Evolutionary conservation across 2,797 vertebrate species (phyloP).

Genomic region (Coracias cyanogaster): DNA sequence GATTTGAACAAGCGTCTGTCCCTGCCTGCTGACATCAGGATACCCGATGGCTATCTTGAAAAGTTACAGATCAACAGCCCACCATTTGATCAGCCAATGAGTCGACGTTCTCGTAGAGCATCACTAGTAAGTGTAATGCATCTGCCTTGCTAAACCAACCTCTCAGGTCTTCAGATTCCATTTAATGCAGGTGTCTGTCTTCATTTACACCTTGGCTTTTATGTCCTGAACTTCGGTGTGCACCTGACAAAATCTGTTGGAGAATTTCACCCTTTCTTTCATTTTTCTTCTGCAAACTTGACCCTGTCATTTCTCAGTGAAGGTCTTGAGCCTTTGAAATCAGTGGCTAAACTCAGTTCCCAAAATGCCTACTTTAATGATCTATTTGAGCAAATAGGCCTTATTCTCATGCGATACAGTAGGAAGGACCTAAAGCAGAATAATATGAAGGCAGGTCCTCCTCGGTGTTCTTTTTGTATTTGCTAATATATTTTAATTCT

Average conservation of each 20-base stretch:
- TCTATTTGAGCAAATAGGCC: not conserved
- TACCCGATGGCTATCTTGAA: slow-evolving; percentile 96
- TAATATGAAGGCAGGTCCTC: not conserved
- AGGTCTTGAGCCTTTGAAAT: not conserved
- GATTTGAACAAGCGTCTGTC: slow-evolving; percentile 97
- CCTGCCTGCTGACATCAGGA: slow-evolving; percentile 96
- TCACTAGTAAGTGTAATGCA: slow-evolving; percentile 85
- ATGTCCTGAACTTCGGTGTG: not conserved
- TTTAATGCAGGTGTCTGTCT: not conserved
- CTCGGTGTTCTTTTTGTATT: not conserved
- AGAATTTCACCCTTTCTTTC: not conserved
- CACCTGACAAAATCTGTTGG: not conserved
- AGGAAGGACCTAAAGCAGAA: not conserved
- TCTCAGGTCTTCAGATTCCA: not conserved
- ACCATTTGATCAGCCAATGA: slow-evolving; percentile 94
- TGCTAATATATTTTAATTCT: not conserved
- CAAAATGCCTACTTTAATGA: not conserved
- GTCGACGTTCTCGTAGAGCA: slow-evolving; percentile 89
- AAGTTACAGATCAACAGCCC: slow-evolving; percentile 96
- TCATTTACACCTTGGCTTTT: not conserved
- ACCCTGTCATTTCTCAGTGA: not conserved
- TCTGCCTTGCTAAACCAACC: not conserved
- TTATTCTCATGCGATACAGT: accelerated
- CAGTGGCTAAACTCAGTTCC: not conserved
- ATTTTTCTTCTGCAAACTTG: not conserved